A percentile compares a stretch with the other conserved stretches of the same genome.
Conservation (phyloP, 2,797 vertebrate genomes). For the Nannoperca australis region DNA sequence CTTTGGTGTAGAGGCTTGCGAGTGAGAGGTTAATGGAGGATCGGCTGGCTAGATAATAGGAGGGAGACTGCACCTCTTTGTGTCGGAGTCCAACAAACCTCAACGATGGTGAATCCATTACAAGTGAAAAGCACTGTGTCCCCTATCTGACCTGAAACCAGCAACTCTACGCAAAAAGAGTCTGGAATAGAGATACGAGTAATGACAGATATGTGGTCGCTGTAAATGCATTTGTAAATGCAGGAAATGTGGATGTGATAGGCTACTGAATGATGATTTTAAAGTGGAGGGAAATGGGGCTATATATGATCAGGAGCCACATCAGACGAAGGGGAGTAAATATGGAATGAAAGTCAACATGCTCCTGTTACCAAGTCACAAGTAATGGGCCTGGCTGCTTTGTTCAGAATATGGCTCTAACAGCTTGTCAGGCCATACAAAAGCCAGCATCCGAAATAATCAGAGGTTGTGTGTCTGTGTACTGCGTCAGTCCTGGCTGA, state of each 20-base stretch:
- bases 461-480: constrained; percentile 58
- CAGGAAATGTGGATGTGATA: constrained; percentile 75
- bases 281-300: constrained; percentile 63
- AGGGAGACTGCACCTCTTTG: constrained; percentile 73
- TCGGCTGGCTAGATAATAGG: constrained; percentile 66
- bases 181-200: constrained; percentile 76
- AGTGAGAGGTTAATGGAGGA: constrained; percentile 68
- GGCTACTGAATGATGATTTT: constrained; percentile 76
- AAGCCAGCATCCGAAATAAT: constrained; percentile 67
- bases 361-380: constrained; percentile 71
- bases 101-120: constrained; percentile 83
- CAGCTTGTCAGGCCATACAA: constrained; percentile 68
- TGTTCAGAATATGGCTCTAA: constrained; percentile 64
- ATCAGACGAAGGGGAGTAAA: constrained; percentile 63
- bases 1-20: constrained; percentile 41
- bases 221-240: constrained; percentile 70
- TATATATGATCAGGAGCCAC: constrained; percentile 68
- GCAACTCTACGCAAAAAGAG: constrained; percentile 67
- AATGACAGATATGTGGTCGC: constrained; percentile 77
- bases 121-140: constrained; percentile 74
- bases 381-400: constrained; percentile 60
- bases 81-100: constrained; percentile 69
- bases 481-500: constrained; percentile 54
- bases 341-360: constrained; percentile 58
- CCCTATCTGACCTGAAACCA: constrained; percentile 78